Base-by-base conservation (phyloP, 1,140 invertebrate genomes). In the Heterodera schachtii region DNA sequence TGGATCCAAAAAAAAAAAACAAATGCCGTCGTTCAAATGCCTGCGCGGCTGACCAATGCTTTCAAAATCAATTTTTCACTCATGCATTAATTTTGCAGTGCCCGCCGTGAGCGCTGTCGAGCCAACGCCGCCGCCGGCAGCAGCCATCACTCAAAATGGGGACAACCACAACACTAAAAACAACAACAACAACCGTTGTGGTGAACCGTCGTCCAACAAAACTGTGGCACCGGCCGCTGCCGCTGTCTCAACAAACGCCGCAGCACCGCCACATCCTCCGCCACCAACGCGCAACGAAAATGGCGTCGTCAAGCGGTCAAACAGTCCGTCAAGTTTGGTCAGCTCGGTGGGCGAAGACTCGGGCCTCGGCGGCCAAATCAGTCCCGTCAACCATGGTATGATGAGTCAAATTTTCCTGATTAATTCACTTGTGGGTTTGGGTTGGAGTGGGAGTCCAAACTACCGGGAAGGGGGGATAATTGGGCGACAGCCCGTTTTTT, bases 311-410 rank as follows among this genome's bases (percentile, higher is more conserved):
- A 88, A 88, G 31, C 86, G 84, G 64, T 84, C 86, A 9, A 82
- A 81, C 49, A 87, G 86, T 70, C 86, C 87, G 43, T 84, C 84
- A 19, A 86, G 85, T 73, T 75, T 87, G 69, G 85, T 86, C 8
- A 88, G 87, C 81, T 86, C 84, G 16, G 84, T 86, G 13, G 85
- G 86, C 19, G 86, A 87, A 16, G 86, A 87, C 67, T 88, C 85
- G 46, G 87, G 87, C 66, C 76, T 87, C 8, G 84, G 84, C 6
- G 79, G 79, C 19, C 84, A 84, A 44, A 86, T 86, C 49, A 84
- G 83, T 60, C 86, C 86, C 19, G 84, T 84, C 67, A 73, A 77
- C 52, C 69, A 86, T 74, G 84, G 85, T 86, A 74, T 44, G 47
- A 13, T 2, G 49, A 31, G 13, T 3, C 3, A 52, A 52, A 52